Percentiles rank a stretch among this genome's conserved stretches.
These are phyloP conservation scores for Ylistrum balloti DNA, from an alignment of 1,140 invertebrate genomes.

Conservation along the genomic window DNA sequence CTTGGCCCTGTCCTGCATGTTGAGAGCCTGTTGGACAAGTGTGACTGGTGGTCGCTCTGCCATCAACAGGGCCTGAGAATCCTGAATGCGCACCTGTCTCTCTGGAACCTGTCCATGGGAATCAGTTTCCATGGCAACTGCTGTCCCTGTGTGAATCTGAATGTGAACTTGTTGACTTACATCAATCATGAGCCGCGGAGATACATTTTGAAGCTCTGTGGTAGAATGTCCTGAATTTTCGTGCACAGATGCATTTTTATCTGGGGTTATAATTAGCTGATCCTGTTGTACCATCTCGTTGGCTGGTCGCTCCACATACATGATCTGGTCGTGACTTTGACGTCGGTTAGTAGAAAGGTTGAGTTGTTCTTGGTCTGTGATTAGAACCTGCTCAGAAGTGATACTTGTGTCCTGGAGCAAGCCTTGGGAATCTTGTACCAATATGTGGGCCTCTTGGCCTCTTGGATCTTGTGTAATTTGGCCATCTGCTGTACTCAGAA, in stretches of 20 bases:
- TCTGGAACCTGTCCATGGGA: not conserved
- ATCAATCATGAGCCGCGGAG: not conserved
- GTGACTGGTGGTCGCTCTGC: not conserved
- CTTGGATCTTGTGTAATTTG: conserved; percentile 9
- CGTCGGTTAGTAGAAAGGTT: not conserved
- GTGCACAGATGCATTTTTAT: not conserved
- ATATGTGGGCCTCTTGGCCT: not conserved
- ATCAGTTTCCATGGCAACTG: not conserved
- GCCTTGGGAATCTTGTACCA: conserved; percentile 9
- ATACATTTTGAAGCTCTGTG: not conserved
- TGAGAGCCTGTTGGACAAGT: not conserved
- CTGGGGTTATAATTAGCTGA: not conserved
- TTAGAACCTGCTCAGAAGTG: not conserved
- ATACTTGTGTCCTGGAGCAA: not conserved
- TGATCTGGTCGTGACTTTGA: conserved; percentile 17
- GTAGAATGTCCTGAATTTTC: not conserved
- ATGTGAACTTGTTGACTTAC: conserved; percentile 14
- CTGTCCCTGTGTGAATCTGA: conserved; percentile 11
- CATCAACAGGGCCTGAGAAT: not conserved
- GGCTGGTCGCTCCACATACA: conserved; percentile 11
- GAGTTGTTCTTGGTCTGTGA: not conserved
- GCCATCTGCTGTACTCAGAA: not conserved
- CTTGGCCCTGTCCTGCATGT: not conserved
- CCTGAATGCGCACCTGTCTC: conserved; percentile 8
- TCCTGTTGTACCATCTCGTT: conserved; percentile 7